Evolutionary conservation across 2,888 invertebrate genomes (phyloP).

Genomic region (Parelbella ahira): DNA sequence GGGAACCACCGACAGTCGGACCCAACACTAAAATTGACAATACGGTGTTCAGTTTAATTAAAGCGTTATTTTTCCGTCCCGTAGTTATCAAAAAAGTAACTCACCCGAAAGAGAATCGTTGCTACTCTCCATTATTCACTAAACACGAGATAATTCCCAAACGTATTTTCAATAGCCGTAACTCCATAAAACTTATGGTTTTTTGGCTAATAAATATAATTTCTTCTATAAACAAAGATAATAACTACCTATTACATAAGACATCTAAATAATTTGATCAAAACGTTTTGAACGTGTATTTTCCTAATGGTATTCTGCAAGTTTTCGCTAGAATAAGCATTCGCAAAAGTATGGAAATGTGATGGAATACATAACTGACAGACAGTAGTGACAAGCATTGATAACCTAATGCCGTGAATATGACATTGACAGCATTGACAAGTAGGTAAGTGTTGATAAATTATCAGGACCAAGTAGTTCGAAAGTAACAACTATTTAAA

Average conservation of each 20-base stretch:
- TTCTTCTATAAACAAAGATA: conserved; percentile 26
- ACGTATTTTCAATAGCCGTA: conserved; percentile 23
- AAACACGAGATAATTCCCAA: conserved; percentile 26
- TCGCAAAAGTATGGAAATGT: too few species aligned
- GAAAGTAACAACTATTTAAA: too few species aligned
- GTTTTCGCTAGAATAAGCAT: conserved; percentile 8
- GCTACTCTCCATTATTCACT: conserved; percentile 61
- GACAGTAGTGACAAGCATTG: too few species aligned
- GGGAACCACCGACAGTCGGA: conserved; percentile 55
- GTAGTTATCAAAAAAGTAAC: conserved; percentile 30
- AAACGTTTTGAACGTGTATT: neutral
- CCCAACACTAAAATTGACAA: conserved; percentile 47
- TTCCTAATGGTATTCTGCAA: neutral
- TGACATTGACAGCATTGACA: too few species aligned
- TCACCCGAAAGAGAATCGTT: conserved; percentile 66
- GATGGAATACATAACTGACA: too few species aligned
- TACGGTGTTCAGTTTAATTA: neutral
- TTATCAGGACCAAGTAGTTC: too few species aligned
- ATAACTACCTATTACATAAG: conserved; percentile 6
- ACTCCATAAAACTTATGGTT: conserved; percentile 22
- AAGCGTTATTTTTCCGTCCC: too few species aligned
- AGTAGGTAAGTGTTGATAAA: too few species aligned
- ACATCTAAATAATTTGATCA: neutral
- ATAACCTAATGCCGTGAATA: too few species aligned
- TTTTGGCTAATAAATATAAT: conserved; percentile 3